phyloP scores from a whole-genome alignment of 2,797 vertebrate species.

The Calcarius lapponicus region DNA sequence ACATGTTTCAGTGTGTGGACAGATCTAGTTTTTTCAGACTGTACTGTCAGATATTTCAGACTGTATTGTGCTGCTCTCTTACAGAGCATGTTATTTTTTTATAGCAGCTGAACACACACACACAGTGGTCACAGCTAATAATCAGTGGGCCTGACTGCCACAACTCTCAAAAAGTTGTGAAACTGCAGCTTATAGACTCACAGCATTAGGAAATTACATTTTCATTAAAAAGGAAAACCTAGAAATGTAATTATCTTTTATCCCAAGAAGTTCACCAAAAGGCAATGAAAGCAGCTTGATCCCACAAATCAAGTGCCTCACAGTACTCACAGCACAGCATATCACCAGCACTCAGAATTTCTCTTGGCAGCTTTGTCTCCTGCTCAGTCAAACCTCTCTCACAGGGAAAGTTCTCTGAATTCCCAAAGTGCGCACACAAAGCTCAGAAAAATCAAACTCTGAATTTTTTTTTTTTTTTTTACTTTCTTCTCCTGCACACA shows the following conservation, averaged over 20 bases:
- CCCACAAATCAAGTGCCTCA: background rate
- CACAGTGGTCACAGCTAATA: background rate
- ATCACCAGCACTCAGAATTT: background rate
- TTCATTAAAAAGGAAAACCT: background rate
- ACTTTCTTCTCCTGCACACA: background rate
- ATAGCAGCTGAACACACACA: background rate
- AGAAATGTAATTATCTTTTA: background rate
- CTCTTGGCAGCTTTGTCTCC: background rate
- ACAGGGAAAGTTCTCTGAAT: background rate
- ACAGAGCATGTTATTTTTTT: background rate
- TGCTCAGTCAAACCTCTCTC: background rate
- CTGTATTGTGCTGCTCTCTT: background rate
- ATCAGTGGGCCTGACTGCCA: background rate
- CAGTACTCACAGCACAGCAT: background rate
- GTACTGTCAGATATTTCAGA: fast-evolving
- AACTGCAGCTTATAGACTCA: background rate
- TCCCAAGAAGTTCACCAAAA: background rate
- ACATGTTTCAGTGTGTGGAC: background rate
- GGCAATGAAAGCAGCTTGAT: background rate
- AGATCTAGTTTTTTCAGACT: background rate
- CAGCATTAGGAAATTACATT: background rate
- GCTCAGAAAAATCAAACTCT: background rate
- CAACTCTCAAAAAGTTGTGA: background rate
- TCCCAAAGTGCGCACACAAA: background rate
- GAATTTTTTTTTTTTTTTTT: background rate